Evolutionary conservation across 2,113 vertebrate genomes (phyloP).

Genomic region (Vidua chalybeata): DNA sequence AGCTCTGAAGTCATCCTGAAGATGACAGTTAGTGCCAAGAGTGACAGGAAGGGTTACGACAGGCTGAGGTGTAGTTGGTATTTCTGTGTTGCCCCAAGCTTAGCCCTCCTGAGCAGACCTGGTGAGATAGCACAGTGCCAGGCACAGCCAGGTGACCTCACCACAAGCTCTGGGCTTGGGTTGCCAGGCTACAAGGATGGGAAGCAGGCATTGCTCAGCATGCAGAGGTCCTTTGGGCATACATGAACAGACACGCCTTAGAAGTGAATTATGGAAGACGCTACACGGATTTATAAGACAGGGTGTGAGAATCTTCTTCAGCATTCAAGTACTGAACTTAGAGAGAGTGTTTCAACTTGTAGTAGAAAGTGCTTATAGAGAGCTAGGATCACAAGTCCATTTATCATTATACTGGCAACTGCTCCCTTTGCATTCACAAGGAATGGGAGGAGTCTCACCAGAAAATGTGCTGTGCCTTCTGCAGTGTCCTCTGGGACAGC

Average conservation of each 20-base stretch:
- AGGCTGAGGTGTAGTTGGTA: background rate
- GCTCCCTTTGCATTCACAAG: background rate
- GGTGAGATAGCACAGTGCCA: background rate
- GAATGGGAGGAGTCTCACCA: background rate
- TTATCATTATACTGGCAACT: constrained; percentile 19
- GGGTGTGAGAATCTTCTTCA: background rate
- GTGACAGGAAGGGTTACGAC: too few relatives aligned
- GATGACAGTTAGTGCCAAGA: background rate
- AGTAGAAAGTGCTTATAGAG: background rate
- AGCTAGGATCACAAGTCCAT: background rate
- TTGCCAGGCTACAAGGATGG: accelerated
- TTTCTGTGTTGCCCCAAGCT: background rate
- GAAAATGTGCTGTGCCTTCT: constrained; percentile 25
- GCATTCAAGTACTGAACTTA: background rate
- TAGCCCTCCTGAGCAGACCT: background rate
- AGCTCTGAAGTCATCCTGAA: background rate
- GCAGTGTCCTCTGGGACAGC: background rate
- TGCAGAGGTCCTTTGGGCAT: background rate
- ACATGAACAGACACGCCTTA: accelerated
- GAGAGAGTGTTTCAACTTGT: background rate
- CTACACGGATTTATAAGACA: accelerated
- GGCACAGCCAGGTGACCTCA: background rate
- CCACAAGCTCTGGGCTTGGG: background rate
- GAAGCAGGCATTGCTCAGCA: background rate
- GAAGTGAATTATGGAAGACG: accelerated